Conservation (phyloP, 2,888 invertebrate species). For the Meganola albula region DNA sequence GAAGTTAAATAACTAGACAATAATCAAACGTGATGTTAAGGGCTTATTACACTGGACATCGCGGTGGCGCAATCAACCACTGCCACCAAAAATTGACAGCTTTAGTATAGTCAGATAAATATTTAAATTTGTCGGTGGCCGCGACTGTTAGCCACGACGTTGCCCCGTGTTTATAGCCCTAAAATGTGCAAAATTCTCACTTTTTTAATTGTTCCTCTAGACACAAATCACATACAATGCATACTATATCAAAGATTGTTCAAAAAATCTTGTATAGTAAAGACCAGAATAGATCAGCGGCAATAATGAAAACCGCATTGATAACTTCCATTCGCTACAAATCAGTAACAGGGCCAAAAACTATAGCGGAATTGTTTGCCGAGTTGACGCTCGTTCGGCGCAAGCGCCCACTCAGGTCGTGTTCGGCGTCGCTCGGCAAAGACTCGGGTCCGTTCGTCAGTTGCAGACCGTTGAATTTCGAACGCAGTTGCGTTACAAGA, state of each 20-base stretch:
- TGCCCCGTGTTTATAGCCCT: too few relatives aligned
- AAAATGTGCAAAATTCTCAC: too few relatives aligned
- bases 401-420: slow-evolving; percentile 47
- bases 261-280: slow-evolving; percentile 36
- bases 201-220: too few relatives aligned
- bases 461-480: slow-evolving; percentile 66
- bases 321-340: slow-evolving; percentile 65
- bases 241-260: slow-evolving; percentile 19
- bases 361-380: slow-evolving; percentile 61
- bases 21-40: slow-evolving; percentile 12
- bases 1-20: too few relatives aligned
- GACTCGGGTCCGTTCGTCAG: slow-evolving; percentile 63
- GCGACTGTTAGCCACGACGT: too few relatives aligned
- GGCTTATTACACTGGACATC: background rate
- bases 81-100: too few relatives aligned
- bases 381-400: slow-evolving; percentile 57
- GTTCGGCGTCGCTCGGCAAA: slow-evolving; percentile 63
- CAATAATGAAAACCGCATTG: slow-evolving; percentile 38
- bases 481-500: slow-evolving; percentile 75
- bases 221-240: slow-evolving; percentile 15
- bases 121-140: too few relatives aligned
- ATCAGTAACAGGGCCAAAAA: slow-evolving; percentile 80
- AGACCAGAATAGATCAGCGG: slow-evolving; percentile 53
- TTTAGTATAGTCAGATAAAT: too few relatives aligned
- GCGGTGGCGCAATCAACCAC: too few relatives aligned